Conservation (phyloP, 1,140 invertebrate genomes). For the Zaprionus kolodkinae region DNA sequence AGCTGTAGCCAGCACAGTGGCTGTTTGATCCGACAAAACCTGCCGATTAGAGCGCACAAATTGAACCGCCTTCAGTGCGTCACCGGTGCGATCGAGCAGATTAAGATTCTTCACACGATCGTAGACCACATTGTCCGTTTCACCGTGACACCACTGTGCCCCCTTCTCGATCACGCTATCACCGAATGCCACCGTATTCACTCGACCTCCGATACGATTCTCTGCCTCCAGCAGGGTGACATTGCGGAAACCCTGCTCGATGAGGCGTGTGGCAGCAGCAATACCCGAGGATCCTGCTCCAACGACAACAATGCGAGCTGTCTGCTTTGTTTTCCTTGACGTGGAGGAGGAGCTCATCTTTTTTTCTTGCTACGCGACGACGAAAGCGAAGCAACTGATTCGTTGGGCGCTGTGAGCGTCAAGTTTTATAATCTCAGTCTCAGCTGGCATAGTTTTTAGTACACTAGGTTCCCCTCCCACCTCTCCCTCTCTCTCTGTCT, state of each 20-base stretch:
- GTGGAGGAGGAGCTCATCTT: constrained; percentile 1
- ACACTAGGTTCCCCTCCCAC: neutral
- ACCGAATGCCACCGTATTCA: constrained; percentile 86
- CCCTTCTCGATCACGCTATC: constrained; percentile 91
- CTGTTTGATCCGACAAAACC: constrained; percentile 61
- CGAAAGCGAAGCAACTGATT: neutral
- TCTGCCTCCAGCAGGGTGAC: constrained; percentile 88
- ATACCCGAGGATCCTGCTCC: constrained; percentile 87
- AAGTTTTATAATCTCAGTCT: constrained; percentile 21
- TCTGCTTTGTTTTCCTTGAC: constrained; percentile 44
- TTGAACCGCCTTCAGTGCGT: constrained; percentile 43
- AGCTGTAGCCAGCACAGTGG: constrained; percentile 41
- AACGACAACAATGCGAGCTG: constrained; percentile 85
- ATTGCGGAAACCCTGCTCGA: constrained; percentile 85
- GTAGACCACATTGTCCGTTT: constrained; percentile 89
- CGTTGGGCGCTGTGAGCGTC: neutral
- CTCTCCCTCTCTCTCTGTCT: neutral
- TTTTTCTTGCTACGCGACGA: neutral
- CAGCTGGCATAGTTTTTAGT: neutral
- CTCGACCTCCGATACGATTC: constrained; percentile 89
- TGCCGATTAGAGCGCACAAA: constrained; percentile 83
- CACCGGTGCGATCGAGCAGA: constrained; percentile 83
- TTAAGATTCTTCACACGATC: constrained; percentile 86
- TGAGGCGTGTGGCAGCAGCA: constrained; percentile 86
- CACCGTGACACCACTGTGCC: constrained; percentile 92